Conservation (phyloP, 2,113 vertebrate genomes). For the Anguilla japonica region DNA sequence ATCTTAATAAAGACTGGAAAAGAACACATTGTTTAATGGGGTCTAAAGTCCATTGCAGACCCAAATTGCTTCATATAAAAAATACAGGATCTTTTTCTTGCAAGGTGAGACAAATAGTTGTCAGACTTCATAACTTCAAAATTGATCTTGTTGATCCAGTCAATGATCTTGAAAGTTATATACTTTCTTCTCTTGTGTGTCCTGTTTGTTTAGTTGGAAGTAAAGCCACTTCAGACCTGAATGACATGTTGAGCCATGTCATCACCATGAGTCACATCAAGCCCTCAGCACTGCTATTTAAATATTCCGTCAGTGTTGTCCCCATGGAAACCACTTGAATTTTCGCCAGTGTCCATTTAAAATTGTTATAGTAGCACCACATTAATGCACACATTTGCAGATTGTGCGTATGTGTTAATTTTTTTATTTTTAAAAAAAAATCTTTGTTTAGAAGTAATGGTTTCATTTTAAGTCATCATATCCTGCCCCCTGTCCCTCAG, state of each 20-base stretch:
- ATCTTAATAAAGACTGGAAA: conserved; percentile 42
- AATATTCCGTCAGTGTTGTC: conserved; percentile 10
- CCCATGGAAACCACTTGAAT: conserved; percentile 18
- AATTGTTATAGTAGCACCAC: background rate
- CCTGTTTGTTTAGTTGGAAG: background rate
- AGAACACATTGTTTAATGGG: conserved; percentile 2
- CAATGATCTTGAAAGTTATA: background rate
- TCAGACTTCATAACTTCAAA: conserved; percentile 36
- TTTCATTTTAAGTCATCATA: too few relatives aligned
- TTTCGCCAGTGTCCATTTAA: conserved; percentile 13
- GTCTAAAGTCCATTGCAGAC: background rate
- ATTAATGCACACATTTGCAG: background rate
- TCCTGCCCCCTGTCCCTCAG: too few relatives aligned
- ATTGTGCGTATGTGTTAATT: too few relatives aligned
- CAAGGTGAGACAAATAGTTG: conserved; percentile 41
- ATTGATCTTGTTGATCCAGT: background rate
- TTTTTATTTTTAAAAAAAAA: too few relatives aligned
- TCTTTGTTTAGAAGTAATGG: too few relatives aligned
- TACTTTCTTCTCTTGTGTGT: background rate
- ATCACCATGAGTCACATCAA: background rate
- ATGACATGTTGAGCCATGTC: background rate
- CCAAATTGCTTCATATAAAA: background rate
- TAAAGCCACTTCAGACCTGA: background rate
- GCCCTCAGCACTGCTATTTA: background rate
- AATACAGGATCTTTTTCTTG: conserved; percentile 16